These are phyloP conservation scores for Cynodonichthys magdalenae DNA, from an alignment of 2,797 vertebrate species.

Conservation along the genomic window DNA sequence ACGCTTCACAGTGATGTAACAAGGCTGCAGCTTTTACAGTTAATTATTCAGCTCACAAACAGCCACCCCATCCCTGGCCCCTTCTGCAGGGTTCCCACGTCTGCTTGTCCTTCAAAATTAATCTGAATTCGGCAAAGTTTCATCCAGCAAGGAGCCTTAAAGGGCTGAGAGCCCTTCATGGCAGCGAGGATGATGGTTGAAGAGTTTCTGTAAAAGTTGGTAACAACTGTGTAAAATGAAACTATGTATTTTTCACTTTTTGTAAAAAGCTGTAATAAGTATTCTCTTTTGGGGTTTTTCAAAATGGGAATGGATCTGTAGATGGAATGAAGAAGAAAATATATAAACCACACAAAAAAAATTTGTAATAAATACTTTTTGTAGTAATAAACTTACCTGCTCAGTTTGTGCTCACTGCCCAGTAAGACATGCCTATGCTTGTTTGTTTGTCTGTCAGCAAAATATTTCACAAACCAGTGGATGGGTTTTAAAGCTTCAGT, in stretches of 20 bases:
- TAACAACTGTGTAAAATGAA: background rate
- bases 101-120: slow-evolving; percentile 40
- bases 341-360: no score
- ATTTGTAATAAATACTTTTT: no score
- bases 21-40: slow-evolving; percentile 26
- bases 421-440: no score
- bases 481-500: no score
- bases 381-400: no score
- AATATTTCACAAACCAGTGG: no score
- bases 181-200: slow-evolving; percentile 15
- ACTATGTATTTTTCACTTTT: background rate
- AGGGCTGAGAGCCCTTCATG: slow-evolving; percentile 43
- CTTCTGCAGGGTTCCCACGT: slow-evolving; percentile 52
- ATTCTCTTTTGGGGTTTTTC: background rate
- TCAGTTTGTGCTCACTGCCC: no score
- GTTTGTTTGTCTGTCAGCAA: no score
- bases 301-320: background rate
- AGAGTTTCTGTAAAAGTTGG: slow-evolving; percentile 23
- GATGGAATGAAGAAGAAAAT: background rate
- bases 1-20: background rate
- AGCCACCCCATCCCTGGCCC: slow-evolving; percentile 22
- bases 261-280: background rate
- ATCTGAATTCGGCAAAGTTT: slow-evolving; percentile 26
- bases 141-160: slow-evolving; percentile 28
- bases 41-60: slow-evolving; percentile 43